Evolutionary conservation across 2,888 invertebrate species (phyloP).

Genomic region (Congeria kusceri): DNA sequence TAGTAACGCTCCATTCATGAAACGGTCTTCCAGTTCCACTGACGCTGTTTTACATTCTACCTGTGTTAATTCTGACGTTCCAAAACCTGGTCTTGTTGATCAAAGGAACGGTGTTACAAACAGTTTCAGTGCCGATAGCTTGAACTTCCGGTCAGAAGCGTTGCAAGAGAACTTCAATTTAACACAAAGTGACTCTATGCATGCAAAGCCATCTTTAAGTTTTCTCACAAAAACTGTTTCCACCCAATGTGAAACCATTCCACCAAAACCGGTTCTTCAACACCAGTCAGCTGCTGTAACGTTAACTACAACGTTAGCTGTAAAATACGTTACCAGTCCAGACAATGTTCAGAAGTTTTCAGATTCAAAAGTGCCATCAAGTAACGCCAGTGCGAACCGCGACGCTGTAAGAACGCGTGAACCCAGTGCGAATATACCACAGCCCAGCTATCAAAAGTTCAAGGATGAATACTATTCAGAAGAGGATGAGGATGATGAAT

Average conservation of each 20-base stretch:
- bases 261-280: conserved; percentile 9
- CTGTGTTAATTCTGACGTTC: conserved; percentile 32
- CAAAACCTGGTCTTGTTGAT: not conserved
- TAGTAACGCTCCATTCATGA: conserved; percentile 80
- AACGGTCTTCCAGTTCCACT: conserved; percentile 64
- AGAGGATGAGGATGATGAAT: conserved; percentile 50
- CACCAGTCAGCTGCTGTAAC: conserved; percentile 11
- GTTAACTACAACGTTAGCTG: not conserved
- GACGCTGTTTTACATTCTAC: conserved; percentile 40
- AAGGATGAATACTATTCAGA: conserved; percentile 57
- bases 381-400: conserved; percentile 4
- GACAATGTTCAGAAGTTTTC: not conserved
- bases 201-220: conserved; percentile 14
- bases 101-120: conserved; percentile 42
- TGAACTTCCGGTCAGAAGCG: conserved; percentile 37
- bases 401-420: conserved; percentile 28
- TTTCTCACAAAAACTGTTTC: conserved; percentile 12
- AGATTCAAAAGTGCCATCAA: conserved; percentile 8
- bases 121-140: conserved; percentile 61
- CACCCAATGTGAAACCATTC: conserved; percentile 31
- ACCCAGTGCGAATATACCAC: conserved; percentile 14
- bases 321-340: conserved; percentile 32
- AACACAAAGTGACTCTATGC: conserved; percentile 69
- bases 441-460: conserved; percentile 60
- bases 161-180: conserved; percentile 75